These are phyloP conservation scores for Ameiurus melas DNA, from an alignment of 2,113 vertebrate species.

Conservation along the genomic window DNA sequence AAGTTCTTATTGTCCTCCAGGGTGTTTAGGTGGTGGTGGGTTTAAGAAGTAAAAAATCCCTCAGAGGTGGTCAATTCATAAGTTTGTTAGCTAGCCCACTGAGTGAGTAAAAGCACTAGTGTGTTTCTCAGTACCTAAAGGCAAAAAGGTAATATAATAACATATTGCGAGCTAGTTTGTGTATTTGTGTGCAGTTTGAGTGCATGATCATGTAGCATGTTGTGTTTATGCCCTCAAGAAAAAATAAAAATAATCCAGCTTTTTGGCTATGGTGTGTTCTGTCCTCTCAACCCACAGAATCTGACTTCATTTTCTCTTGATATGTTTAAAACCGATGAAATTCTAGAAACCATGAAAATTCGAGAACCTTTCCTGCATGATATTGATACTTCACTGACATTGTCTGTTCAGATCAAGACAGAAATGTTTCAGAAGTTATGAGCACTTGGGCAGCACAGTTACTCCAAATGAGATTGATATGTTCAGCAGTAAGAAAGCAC, in stretches of 20 bases:
- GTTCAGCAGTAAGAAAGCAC: slow-evolving; percentile 26
- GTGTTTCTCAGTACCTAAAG: background rate
- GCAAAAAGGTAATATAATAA: background rate
- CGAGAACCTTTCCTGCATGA: background rate
- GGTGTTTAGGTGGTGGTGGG: background rate
- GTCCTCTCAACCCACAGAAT: background rate
- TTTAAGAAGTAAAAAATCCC: background rate
- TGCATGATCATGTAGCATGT: background rate
- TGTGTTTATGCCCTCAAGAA: background rate
- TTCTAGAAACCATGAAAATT: background rate
- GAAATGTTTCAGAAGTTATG: background rate
- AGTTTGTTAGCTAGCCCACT: background rate
- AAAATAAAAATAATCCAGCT: background rate
- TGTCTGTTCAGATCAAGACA: background rate
- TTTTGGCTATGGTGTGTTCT: background rate
- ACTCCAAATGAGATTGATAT: slow-evolving; percentile 40
- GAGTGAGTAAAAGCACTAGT: background rate
- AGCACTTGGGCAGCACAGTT: slow-evolving; percentile 2
- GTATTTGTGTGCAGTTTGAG: background rate
- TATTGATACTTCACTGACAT: background rate
- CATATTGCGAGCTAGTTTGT: background rate
- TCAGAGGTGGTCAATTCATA: background rate
- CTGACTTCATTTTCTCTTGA: background rate
- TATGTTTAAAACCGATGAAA: background rate
- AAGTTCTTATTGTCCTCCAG: background rate